Base-by-base conservation (phyloP, 2,888 invertebrate species). In the Plutella xylostella region DNA sequence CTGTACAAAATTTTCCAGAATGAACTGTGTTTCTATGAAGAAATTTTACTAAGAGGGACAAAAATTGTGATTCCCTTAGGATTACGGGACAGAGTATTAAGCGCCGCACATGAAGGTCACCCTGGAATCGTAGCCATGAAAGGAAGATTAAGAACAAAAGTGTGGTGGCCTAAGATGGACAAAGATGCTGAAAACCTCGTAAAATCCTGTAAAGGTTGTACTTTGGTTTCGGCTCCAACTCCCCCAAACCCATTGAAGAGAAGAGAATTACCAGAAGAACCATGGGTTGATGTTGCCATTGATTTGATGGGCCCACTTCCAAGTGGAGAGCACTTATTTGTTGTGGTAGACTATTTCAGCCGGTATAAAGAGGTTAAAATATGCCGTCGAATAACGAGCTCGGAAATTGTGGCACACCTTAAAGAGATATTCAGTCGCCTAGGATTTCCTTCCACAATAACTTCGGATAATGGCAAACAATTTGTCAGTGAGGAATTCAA, bases 111-210 rank as follows among this genome's bases (percentile, higher is more conserved):
- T 49, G 55, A 63, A 47, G 63, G 68, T 49, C 68, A 71, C 34
- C 66, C 64, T 1, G 66, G 66, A 3, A 60, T 63, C 1, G 61
- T 58, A 0, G 51, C 57, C 0, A 68, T 68, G 63, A 68, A 68
- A 44, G 47, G 50, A 4, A 47, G 64, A 12, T 44, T 68, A 1
- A 41, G 68, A 4, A 54, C 60, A 1, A 68, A 68, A 52, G 68
- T 66, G 3, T 68, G 65, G 63, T 68, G 67, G 63, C 62, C 63
- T 7, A 56, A 52, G 39, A 55, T 57, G 4, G 65, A 69, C 45
- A 54, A 50, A 43, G 63, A 63, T 21, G 56, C 47, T 1, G 53
- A 55, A 45, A 42, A 33, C 11, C 2, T 47, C 0, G 46, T 49
- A 1, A 55, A 49, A 45, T 2, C 15, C 4, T 56, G 55, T 35